A percentile compares a stretch with the other conserved stretches of the same genome.
These are phyloP conservation scores for Rotaria magnacalcarata DNA, from an alignment of 2,888 invertebrate species.

Conservation along the genomic window DNA sequence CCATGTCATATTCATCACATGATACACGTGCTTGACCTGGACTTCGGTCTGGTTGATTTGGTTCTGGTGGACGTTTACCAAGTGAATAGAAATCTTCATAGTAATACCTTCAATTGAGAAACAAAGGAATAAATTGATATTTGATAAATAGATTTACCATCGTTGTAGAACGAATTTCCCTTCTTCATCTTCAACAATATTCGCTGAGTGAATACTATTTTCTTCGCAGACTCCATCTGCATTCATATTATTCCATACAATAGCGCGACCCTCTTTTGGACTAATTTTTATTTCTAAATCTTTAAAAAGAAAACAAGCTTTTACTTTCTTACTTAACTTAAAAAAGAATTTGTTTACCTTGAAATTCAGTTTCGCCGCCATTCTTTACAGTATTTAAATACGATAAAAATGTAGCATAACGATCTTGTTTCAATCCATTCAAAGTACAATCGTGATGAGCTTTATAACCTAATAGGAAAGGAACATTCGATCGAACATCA, in stretches of 20 bases:
- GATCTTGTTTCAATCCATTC: slow-evolving; percentile 51
- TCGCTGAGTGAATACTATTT: slow-evolving; percentile 52
- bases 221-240: slow-evolving; percentile 52
- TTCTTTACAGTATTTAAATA: slow-evolving; percentile 50
- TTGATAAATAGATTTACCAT: slow-evolving; percentile 50
- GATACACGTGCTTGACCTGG: slow-evolving; percentile 51
- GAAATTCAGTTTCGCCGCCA: slow-evolving; percentile 51
- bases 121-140: neutral
- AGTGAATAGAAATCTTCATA: slow-evolving; percentile 55
- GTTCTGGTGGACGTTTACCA: slow-evolving; percentile 54
- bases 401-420: slow-evolving; percentile 51
- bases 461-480: slow-evolving; percentile 51
- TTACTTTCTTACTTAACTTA: neutral
- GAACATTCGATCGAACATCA: neutral
- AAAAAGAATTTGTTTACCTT: slow-evolving; percentile 48
- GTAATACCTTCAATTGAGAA: slow-evolving; percentile 52
- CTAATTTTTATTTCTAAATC: slow-evolving; percentile 55
- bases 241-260: slow-evolving; percentile 57
- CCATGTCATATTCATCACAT: slow-evolving; percentile 55
- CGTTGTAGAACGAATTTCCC: slow-evolving; percentile 54
- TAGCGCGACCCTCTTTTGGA: slow-evolving; percentile 53
- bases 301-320: slow-evolving; percentile 45
- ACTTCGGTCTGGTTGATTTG: slow-evolving; percentile 50
- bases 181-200: slow-evolving; percentile 51
- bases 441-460: slow-evolving; percentile 54